Conservation (phyloP, 2,113 vertebrate species). For the Pseudolaguvia tuberculata region DNA sequence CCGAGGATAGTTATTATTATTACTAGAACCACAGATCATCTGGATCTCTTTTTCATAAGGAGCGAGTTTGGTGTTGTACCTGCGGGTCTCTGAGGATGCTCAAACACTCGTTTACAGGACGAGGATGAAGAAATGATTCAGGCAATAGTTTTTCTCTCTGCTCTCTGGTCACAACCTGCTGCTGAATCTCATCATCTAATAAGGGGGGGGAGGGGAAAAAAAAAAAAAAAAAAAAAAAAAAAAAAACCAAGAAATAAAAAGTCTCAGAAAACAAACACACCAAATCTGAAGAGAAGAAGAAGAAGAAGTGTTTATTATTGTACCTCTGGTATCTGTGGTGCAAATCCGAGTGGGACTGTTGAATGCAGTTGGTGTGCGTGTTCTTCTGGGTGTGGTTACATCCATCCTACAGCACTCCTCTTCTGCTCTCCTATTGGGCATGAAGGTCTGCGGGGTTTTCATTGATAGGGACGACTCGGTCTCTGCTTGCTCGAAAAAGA, state of each 20-base stretch:
- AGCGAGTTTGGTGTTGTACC: conserved; percentile 60
- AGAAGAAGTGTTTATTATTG: not conserved
- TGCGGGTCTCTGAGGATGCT: conserved; percentile 76
- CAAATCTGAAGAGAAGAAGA: not conserved
- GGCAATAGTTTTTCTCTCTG: not conserved
- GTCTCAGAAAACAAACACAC: not conserved
- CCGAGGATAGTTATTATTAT: too few relatives aligned
- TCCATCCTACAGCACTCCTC: conserved; percentile 75
- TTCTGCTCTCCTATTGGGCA: conserved; percentile 47
- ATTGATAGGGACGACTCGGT: conserved; percentile 87
- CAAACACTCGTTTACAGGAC: conserved; percentile 79
- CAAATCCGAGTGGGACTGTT: conserved; percentile 29
- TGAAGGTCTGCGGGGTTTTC: conserved; percentile 68
- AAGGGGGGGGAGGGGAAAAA: too few relatives aligned
- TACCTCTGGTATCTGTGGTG: conserved; percentile 71
- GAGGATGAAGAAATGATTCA: conserved; percentile 55
- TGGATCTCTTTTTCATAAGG: not conserved
- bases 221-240: too few relatives aligned
- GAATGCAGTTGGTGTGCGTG: not conserved
- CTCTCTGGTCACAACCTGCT: conserved; percentile 54
- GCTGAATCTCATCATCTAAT: conserved; percentile 69
- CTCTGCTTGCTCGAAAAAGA: conserved; percentile 95
- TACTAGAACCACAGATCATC: too few relatives aligned
- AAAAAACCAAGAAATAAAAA: too few relatives aligned
- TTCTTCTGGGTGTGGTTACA: conserved; percentile 32